Evolutionary conservation across 2,113 vertebrate genomes (phyloP), one percentile per base, ranked within the genome.

Genomic region (Phoenicopterus ruber): DNA sequence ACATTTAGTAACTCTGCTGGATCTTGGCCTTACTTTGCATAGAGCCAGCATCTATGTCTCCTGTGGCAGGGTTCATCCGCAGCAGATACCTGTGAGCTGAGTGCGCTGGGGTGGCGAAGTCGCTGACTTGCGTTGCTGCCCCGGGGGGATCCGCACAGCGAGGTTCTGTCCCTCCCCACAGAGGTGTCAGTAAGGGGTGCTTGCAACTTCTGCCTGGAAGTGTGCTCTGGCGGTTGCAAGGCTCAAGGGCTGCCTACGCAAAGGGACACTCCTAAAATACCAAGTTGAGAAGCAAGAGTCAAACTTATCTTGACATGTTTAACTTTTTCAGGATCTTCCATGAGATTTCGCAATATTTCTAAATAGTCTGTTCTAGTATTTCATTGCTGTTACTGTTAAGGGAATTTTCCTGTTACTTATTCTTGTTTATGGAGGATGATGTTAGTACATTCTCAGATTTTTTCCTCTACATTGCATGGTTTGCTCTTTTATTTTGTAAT

Each of bases 101-200:
- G 34, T 3, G 13, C 4, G 9, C 52, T 40, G 65, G 2, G 26
- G 8, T 0, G 1, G 44, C 1, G 0, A 34, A 46, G 62, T 28
- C 4, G 0, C 9, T n/a, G 58, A 17, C 20, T 31, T 10, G 6
- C 11, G 6, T 54, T 21, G 1, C 28, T 94, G 67, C n/a, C 42
- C 74, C 0, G 2, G 3, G 32, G 59, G 5, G 5, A 1, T 20
- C 34, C 3, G 0, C 36, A 8, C 5, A 5, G 0, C 1, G 7
- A 16, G 50, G 17, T 11, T 74, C 69, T 82, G 55, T 52, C 61
- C 28, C 5, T 74, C 25, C 46, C 29, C 0, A 0, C 16, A 2
- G 38, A 5, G 0, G 8, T 40, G 38, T 31, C 63, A 13, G 19
- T 28, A 54, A 47, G n/a, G 44, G 73, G 9, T 54, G 49, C 36